Evolutionary conservation across 2,888 invertebrate genomes (phyloP), one percentile per base, ranked within the genome.

Genomic region (Rhaphigaster nebulosa): DNA sequence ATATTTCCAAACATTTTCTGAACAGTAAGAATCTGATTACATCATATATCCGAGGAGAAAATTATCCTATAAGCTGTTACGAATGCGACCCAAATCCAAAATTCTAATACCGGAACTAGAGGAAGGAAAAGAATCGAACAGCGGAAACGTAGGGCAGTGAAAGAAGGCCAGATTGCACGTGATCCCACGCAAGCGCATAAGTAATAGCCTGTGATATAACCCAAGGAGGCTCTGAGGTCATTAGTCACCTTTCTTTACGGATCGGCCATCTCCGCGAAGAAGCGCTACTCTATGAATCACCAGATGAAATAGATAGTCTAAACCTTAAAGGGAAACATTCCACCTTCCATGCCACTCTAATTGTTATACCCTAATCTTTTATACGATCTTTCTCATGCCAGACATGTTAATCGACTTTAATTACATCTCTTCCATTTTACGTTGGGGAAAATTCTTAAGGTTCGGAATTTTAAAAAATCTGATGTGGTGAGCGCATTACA

Each of bases 71-170:
- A 29, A 60, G 13, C 12, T 60, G n/a, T n/a, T n/a, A 6, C 34
- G 70, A 70, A 70, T 70, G 34, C 10, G 70, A 6, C 13, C 70
- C 18, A 70, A 70, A 34, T 70, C 34, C 34, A 34, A 70, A 4
- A 70, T 70, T 70, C 15, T 12, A 15, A 34, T 34, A 60, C 29
- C 29, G 70, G 70, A 70, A 70, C 18, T 70, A 13, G 29, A 70
- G 70, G 34, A 70, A 70, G 70, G 34, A 70, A 70, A 18, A 18
- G 34, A 34, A 34, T 34, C 18, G 34, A 70, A 70, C 18, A 70
- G 70, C 70, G 70, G 70, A 70, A 70, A 70, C 34, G 29, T 18
- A 70, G 70, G 70, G 70, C 70, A 70, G 70, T 70, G 70, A 70
- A 70, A 70, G 70, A 70, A 70, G 70, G 70, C 70, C 70, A 70